Evolutionary conservation across 2,113 vertebrate genomes (phyloP), one percentile per base, ranked within the genome.

Genomic region (Stictonetta naevosa): DNA sequence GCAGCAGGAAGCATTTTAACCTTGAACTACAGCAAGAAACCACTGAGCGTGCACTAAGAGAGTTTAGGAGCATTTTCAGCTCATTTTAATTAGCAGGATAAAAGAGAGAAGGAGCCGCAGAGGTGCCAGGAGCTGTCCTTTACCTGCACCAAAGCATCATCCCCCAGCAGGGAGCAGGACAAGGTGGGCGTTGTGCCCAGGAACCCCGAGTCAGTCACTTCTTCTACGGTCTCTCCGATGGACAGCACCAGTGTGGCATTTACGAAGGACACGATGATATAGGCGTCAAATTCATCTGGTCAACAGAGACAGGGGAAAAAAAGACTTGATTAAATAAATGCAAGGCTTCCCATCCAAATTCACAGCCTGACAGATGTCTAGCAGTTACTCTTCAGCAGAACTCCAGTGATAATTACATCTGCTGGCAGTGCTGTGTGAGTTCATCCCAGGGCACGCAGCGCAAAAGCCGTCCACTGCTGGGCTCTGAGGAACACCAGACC

Each of bases 191-290:
- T 99, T 48, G 99, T 99, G 40, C 99, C 99, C 97, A 99, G 96
- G 95, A 99, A 99, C 4, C 99, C 99, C 10, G 99, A 99, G 83
- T 99, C 99, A 10, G 99, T 99, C 96, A 99, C 99, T 98, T 99
- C 99, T 92, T 99, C 99, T 75, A 99, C 99, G n/a, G 99, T 99
- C 97, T 99, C 99, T 59, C 99, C 99, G 0, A 99, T 99, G 77
- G 99, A 99, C 42, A 99, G 97, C 14, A 99, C 99, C 97, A 99
- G 98, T 0, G 99, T 99, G 95, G 99, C 99, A 31, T 99, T 99
- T 91, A 99, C 99, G 98, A 99, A 99, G 93, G 99, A 99, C 83
- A 99, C 99, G 6, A 99, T 99, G 98, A 99, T 99, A 93, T 99
- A 99, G 69, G 99, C 99, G 76, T 99, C 99, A 96, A 99, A 99